Conservation (phyloP, 2,113 vertebrate species). For the Arizona elegans region DNA sequence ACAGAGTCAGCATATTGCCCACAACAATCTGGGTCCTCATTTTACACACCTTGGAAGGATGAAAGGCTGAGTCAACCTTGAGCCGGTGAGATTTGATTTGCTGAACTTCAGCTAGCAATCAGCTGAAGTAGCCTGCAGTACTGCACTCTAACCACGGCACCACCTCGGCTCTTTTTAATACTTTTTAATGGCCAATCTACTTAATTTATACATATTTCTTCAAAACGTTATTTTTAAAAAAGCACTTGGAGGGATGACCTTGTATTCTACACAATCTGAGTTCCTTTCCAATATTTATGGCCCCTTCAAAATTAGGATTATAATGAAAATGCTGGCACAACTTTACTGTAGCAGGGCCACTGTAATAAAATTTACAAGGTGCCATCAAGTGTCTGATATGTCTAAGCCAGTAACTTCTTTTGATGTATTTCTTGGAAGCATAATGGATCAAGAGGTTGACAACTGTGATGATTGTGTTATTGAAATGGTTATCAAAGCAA, state of each 20-base stretch:
- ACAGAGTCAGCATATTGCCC: too few relatives aligned
- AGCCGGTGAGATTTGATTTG: too few relatives aligned
- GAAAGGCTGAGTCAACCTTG: too few relatives aligned
- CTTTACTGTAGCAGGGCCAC: constrained; percentile 29
- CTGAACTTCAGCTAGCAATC: too few relatives aligned
- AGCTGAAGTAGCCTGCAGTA: too few relatives aligned
- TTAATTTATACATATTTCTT: neutral
- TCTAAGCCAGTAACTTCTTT: constrained; percentile 32
- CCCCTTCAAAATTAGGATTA: constrained; percentile 40
- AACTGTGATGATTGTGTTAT: constrained; percentile 45
- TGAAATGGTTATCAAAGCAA: constrained; percentile 43
- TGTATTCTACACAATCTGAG: constrained; percentile 11
- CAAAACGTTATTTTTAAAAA: neutral
- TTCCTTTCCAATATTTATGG: constrained; percentile 37
- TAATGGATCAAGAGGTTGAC: constrained; percentile 47
- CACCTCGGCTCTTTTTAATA: too few relatives aligned
- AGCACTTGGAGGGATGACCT: constrained; percentile 15
- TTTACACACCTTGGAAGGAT: too few relatives aligned
- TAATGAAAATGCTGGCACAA: constrained; percentile 56
- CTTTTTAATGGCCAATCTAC: neutral
- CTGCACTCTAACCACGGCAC: too few relatives aligned
- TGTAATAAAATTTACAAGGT: constrained; percentile 54
- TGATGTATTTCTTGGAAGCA: constrained; percentile 38
- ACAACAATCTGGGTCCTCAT: too few relatives aligned
- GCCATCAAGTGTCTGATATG: constrained; percentile 39